Base-by-base conservation (phyloP, 1,140 invertebrate species). In the Solen grandis region DNA sequence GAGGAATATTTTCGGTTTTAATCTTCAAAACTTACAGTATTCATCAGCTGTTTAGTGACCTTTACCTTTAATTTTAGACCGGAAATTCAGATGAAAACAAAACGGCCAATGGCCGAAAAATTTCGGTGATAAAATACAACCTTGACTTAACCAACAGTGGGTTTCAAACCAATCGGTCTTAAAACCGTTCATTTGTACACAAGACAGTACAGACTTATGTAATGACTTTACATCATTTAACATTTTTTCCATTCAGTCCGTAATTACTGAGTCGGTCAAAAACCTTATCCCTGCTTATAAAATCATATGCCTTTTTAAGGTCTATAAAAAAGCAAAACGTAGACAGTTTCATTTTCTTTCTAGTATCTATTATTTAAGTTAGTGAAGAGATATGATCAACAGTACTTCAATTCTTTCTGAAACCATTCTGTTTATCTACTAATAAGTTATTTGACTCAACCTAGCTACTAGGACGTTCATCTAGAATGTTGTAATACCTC, bases 241-340 rank as follows among this genome's bases (percentile, higher is more conserved):
- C 10, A 81, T 27, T 69, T 84, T 75, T 22, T 60, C 54, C n/a
- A 52, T 36, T 16, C 8, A 83, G 55, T 36, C 73, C 54, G 70
- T 22, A 22, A 63, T 79, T 74, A 10, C 54, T 46, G 29, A 79
- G 4, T 46, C 60, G 46, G 35, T 36, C 10, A 13, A 54, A 79
- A n/a, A 83, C 29, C 2, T 27, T 31, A 19, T 35, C n/a, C 55
- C 69, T 52, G 33, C 68, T 46, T 19, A 83, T 74, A 35, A 36
- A 57, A 33, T 84, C 77, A 55, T 75, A 81, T 14, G 55, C 70
- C 50, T 74, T 79, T 50, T 41, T 62, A 65, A 62, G 72, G 38
- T 83, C 80, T 5, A 82, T 60, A 77, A 82, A 82, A 22, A 57
- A 52, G 29, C 80, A 82, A 57, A 65, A 82, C 19, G 16, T 62